Conservation (phyloP, 2,888 invertebrate species). For the Eupithecia subumbrata region DNA sequence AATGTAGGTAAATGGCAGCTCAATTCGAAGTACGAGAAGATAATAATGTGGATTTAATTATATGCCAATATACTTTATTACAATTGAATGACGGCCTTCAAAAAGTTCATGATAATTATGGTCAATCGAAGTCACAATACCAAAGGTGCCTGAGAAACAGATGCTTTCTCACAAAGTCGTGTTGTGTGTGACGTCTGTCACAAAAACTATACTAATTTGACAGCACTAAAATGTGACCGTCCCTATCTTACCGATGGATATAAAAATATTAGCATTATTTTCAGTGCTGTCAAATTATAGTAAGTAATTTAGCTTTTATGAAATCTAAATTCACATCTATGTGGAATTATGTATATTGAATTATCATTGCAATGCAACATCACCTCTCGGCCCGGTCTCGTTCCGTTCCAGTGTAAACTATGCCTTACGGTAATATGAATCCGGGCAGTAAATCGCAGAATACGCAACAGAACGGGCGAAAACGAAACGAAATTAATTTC, state of each 20-base stretch:
- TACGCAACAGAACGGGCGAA: constrained; percentile 64
- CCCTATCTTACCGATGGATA: neutral
- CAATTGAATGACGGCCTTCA: neutral
- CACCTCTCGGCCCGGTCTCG: neutral
- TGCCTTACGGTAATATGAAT: constrained; percentile 62
- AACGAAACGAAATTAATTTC: constrained; percentile 76
- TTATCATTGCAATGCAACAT: neutral
- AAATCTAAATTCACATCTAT: neutral
- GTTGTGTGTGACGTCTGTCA: neutral
- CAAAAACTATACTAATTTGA: neutral
- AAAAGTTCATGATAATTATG: neutral
- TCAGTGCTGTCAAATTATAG: neutral
- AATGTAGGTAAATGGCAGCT: neutral
- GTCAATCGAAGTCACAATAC: too few relatives aligned
- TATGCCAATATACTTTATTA: neutral
- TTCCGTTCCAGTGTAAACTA: neutral
- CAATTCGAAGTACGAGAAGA: neutral
- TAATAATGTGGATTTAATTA: neutral
- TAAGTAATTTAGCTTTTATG: neutral
- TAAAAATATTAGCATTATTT: neutral
- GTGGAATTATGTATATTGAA: neutral
- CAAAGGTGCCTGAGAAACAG: neutral
- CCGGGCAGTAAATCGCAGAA: constrained; percentile 73
- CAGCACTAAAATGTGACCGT: neutral
- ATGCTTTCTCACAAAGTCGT: neutral